Conservation (phyloP, 1,140 invertebrate genomes). For the Manduca sexta region DNA sequence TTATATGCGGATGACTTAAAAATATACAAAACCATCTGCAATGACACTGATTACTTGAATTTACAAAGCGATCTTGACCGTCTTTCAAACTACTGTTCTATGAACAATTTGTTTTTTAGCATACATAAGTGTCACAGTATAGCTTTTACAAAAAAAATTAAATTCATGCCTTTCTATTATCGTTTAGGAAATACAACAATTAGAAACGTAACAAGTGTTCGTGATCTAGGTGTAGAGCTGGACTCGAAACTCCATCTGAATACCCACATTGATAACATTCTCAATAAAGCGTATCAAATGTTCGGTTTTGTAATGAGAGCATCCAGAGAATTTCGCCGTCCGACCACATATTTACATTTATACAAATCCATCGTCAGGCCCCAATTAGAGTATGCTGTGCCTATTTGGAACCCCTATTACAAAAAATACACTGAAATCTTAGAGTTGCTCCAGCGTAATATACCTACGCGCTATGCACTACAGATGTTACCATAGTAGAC, state of each 20-base stretch:
- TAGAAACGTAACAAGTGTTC: background rate
- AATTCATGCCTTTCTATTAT: background rate
- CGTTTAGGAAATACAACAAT: background rate
- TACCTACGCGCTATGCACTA: background rate
- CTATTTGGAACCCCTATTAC: slow-evolving; percentile 15
- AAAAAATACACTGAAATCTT: slow-evolving; percentile 8
- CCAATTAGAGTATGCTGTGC: slow-evolving; percentile 14
- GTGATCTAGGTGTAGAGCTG: slow-evolving; percentile 5
- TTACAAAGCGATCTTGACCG: slow-evolving; percentile 22
- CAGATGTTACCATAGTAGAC: too few relatives aligned
- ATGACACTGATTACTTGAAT: slow-evolving; percentile 4
- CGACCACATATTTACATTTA: slow-evolving; percentile 8
- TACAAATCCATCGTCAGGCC: slow-evolving; percentile 10
- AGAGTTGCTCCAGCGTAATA: slow-evolving; percentile 10
- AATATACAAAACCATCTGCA: slow-evolving; percentile 32
- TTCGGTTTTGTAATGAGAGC: slow-evolving; percentile 13
- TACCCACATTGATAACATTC: slow-evolving; percentile 11
- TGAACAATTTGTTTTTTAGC: slow-evolving; percentile 21
- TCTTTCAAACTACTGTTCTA: slow-evolving; percentile 15
- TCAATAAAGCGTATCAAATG: slow-evolving; percentile 14
- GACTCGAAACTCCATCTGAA: background rate
- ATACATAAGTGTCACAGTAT: slow-evolving; percentile 23
- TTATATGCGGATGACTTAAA: slow-evolving; percentile 36
- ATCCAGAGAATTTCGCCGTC: slow-evolving; percentile 4
- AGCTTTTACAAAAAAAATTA: slow-evolving; percentile 11